phyloP scores from a whole-genome alignment of 1,140 invertebrate species.

The Microplitis demolitor region DNA sequence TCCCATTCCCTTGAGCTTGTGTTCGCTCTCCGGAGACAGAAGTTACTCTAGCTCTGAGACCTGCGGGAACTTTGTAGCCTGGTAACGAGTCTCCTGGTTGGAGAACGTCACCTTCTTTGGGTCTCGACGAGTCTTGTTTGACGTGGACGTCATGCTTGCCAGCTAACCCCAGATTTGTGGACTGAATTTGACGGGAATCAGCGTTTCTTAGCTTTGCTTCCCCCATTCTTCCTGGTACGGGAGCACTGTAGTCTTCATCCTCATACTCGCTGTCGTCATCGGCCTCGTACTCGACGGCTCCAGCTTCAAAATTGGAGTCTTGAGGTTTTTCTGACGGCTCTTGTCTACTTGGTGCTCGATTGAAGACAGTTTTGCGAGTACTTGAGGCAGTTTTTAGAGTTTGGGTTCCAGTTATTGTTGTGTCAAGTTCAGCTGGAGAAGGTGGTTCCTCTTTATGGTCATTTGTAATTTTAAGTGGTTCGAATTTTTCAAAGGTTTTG shows the following conservation, averaged over 20 bases:
- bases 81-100: conserved; percentile 68
- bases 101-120: conserved; percentile 61
- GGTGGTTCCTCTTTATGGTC: conserved; percentile 51
- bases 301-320: conserved; percentile 30
- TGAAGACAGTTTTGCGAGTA: conserved; percentile 36
- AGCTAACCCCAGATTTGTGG: conserved; percentile 18
- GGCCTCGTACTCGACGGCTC: conserved; percentile 49
- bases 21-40: conserved; percentile 67
- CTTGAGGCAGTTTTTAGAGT: conserved; percentile 56
- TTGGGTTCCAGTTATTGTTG: conserved; percentile 59
- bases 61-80: conserved; percentile 69
- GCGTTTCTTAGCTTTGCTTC: background rate
- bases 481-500: conserved; percentile 44
- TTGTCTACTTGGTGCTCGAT: conserved; percentile 8
- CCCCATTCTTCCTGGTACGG: background rate
- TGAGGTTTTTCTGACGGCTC: conserved; percentile 15
- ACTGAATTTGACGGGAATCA: conserved; percentile 9
- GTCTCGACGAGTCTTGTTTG: conserved; percentile 41
- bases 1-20: conserved; percentile 61
- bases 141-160: conserved; percentile 49
- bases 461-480: conserved; percentile 51
- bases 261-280: conserved; percentile 53
- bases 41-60: conserved; percentile 70
- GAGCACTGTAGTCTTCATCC: conserved; percentile 24
- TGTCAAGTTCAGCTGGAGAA: background rate